Conservation (phyloP, 2,113 vertebrate genomes). For the Panthera uncia region DNA sequence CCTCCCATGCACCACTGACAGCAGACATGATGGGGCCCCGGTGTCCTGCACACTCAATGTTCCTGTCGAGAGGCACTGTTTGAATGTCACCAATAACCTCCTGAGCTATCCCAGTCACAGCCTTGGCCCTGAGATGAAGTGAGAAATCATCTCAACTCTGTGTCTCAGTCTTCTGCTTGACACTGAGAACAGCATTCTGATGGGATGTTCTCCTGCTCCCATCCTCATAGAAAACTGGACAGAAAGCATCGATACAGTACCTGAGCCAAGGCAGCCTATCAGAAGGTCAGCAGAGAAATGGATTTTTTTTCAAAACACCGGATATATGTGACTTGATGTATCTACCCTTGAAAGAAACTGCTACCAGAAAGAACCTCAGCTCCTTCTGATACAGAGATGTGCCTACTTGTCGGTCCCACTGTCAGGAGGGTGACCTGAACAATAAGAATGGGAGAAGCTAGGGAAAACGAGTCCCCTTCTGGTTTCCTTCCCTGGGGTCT, state of each 20-base stretch:
- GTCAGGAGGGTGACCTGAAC: neutral
- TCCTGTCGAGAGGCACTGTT: neutral
- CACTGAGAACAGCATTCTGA: neutral
- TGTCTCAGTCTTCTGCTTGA: neutral
- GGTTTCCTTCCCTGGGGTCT: neutral
- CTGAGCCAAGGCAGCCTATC: neutral
- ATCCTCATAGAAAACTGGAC: neutral
- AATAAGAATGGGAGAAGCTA: neutral
- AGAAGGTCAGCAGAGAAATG: neutral
- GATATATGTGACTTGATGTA: neutral
- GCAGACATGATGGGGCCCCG: neutral
- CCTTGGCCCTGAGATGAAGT: neutral
- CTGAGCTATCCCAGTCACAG: neutral
- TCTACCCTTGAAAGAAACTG: neutral
- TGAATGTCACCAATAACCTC: neutral
- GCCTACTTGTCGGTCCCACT: neutral
- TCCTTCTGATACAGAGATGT: neutral
- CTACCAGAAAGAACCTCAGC: neutral
- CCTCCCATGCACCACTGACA: neutral
- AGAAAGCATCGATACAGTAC: neutral
- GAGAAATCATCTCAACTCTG: neutral
- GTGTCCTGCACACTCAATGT: neutral
- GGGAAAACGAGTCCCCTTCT: neutral
- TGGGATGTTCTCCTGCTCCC: neutral
- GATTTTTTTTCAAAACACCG: neutral